Base-by-base conservation (phyloP, 2,797 vertebrate species). In the Propithecus deckenii region DNA sequence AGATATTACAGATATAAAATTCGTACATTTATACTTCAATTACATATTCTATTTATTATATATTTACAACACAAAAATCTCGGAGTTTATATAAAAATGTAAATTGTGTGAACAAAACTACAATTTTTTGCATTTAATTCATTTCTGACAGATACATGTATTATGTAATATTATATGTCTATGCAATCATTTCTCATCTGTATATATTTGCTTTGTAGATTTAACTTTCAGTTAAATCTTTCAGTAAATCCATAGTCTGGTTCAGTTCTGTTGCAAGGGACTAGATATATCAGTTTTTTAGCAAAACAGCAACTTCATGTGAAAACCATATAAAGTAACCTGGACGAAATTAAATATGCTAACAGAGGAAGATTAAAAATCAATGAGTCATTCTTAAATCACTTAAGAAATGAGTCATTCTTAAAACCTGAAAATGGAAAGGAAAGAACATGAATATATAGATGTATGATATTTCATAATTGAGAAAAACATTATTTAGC, bases 401-500 rank as follows among this genome's bases (percentile, higher is more conserved):
- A 78, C 50, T 78, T 15, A 78, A 55, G 22, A 72, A 92, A 92
- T 61, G 20, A 92, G 22, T 78, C 55, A 59, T 91, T 95, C 14
- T 86, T 83, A 89, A 74, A 81, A 83, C 2, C 1, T 61, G 1
- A 63, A 80, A 95, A 76, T 52, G 13, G 69, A 75, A 92, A 85
- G 15, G 9, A 71, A 91, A 52, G 14, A 59, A 48, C 10, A 80
- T 65, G 71, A 76, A 86, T 46, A 91, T 72, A 80, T 32, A 75
- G 2, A 5, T 94, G 35, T 83, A 69, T 94, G 38, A 89, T 88
- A 75, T 93, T 85, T 61, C 75, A 89, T 96, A 96, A 59, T 22
- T 87, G 78, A 97, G 22, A 38, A 97, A 89, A 97, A 18, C 1
- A 97, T 92, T 63, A 55, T 97, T 97, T 95, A 93, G 46, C 84